Evolutionary conservation across 2,888 invertebrate genomes (phyloP).

Genomic region (Melipona bicolor): DNA sequence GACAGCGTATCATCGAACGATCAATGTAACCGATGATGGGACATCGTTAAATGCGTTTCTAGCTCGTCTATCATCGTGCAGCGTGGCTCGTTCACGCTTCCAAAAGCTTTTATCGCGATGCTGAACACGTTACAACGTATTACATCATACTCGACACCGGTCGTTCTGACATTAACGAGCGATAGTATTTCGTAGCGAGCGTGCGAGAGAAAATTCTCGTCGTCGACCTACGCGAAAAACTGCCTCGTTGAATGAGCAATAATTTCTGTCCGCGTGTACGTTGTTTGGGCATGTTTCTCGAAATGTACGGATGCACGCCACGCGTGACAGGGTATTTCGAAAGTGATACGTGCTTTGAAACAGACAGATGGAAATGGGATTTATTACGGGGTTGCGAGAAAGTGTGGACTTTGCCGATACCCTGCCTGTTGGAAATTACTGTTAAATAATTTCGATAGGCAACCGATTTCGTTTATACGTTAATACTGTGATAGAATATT

Average conservation of each 20-base stretch:
- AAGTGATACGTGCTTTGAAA: not conserved
- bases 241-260: conserved; percentile 11
- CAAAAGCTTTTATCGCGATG: conserved; percentile 58
- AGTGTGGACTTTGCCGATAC: too few relatives aligned
- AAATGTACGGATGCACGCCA: not conserved
- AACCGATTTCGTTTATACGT: not conserved
- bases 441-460: not conserved
- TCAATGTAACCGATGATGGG: conserved; percentile 41
- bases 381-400: not conserved
- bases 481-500: too few relatives aligned
- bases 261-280: conserved; percentile 9
- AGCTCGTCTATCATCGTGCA: conserved; percentile 52
- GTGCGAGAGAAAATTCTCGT: conserved; percentile 26
- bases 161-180: conserved; percentile 55
- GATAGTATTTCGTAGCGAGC: conserved; percentile 37
- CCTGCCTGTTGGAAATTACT: not conserved
- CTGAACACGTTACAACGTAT: conserved; percentile 50
- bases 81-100: conserved; percentile 45
- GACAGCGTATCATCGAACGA: conserved; percentile 42
- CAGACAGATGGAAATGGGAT: not conserved
- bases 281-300: not conserved
- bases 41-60: conserved; percentile 49
- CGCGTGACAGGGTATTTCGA: not conserved
- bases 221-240: conserved; percentile 6
- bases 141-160: conserved; percentile 51